A percentile compares a stretch with the other conserved stretches of the same genome.
These are phyloP conservation scores for Malurus melanocephalus DNA, from an alignment of 2,113 vertebrate genomes.

Conservation along the genomic window DNA sequence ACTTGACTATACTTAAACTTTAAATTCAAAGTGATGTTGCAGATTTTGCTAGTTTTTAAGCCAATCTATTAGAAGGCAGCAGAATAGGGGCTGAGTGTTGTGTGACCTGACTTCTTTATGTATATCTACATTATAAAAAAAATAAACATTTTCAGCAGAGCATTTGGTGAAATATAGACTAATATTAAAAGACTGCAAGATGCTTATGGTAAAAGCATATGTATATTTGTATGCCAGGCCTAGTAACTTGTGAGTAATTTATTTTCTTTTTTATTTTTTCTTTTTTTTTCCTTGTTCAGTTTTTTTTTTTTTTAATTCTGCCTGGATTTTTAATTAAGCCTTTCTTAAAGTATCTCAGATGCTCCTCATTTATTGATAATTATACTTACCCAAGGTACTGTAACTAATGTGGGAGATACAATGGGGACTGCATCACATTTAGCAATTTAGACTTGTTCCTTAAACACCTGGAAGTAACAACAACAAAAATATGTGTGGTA, in stretches of 20 bases:
- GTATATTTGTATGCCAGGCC: neutral
- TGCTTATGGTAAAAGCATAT: neutral
- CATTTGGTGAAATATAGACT: neutral
- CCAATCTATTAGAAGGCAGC: neutral
- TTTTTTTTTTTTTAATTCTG: neutral
- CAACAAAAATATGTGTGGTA: neutral
- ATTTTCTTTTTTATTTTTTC: neutral
- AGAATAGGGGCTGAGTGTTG: neutral
- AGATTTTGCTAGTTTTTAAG: neutral
- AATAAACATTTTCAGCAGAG: neutral
- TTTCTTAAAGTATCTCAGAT: neutral
- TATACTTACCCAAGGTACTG: neutral
- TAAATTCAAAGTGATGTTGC: conserved; percentile 24
- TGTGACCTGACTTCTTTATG: neutral
- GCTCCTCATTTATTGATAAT: conserved; percentile 1
- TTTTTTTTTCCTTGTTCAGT: too few relatives aligned
- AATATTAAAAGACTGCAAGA: neutral
- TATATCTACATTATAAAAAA: neutral
- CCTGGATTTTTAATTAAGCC: neutral
- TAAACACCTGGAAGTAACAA: neutral
- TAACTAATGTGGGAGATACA: neutral
- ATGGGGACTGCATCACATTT: neutral
- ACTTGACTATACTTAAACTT: conserved; percentile 12
- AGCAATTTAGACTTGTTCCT: conserved; percentile 1
- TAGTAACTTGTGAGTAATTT: neutral